Percentiles rank a stretch among this genome's conserved stretches.
Evolutionary conservation across 2,888 invertebrate genomes (phyloP).

Genomic region (Cryptus viduatorius): DNA sequence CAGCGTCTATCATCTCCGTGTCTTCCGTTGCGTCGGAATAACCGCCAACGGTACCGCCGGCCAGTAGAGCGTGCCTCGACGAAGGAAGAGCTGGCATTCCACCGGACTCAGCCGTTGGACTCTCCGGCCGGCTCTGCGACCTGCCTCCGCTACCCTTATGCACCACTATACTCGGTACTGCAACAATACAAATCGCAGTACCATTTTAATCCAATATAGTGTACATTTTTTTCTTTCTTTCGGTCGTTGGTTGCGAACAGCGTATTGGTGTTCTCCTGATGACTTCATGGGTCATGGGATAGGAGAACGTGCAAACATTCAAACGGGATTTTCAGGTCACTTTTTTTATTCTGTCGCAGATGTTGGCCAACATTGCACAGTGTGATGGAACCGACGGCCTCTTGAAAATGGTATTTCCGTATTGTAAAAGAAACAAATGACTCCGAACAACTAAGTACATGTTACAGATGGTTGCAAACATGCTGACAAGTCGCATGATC

Average conservation of each 20-base stretch:
- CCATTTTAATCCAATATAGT: background rate
- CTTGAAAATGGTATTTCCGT: background rate
- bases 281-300: background rate
- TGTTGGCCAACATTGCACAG: background rate
- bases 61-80: slow-evolving; percentile 80
- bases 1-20: slow-evolving; percentile 83
- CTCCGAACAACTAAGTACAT: background rate
- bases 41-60: slow-evolving; percentile 75
- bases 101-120: slow-evolving; percentile 80
- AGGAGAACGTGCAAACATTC: slow-evolving; percentile 11
- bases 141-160: slow-evolving; percentile 80
- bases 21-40: slow-evolving; percentile 76
- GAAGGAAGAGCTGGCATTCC: slow-evolving; percentile 83
- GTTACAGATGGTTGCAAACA: background rate
- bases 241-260: background rate
- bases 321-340: slow-evolving; percentile 28
- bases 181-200: slow-evolving; percentile 69
- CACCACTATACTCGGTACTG: slow-evolving; percentile 84
- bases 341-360: background rate
- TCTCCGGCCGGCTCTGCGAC: slow-evolving; percentile 80
- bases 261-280: background rate
- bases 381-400: background rate
- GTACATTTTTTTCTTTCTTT: background rate
- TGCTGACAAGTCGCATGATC: background rate
- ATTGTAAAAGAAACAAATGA: background rate